Evolutionary conservation across 2,113 vertebrate genomes (phyloP), one percentile per base, ranked within the genome.

Genomic region (Tragelaphus buxtoni): DNA sequence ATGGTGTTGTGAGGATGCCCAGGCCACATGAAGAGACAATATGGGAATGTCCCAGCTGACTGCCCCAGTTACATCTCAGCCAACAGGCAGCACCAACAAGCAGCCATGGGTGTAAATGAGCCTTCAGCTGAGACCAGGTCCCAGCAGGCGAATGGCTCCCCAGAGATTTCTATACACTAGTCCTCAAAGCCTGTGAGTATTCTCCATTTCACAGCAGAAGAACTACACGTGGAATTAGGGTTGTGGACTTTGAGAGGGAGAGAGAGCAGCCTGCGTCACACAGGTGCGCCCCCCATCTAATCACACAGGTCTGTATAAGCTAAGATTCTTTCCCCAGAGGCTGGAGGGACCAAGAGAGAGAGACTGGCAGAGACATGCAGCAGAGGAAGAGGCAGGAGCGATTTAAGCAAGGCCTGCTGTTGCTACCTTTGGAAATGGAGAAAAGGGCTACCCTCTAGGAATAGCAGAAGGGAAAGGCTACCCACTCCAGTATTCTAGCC

Each of bases 151-250:
- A 61, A n/a, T 11, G 11, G 1, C 56, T 13, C 61, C 42, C 1
- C 30, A 5, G 49, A 32, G n/a, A 51, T 42, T 56, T 60, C 49
- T 3, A 8, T 0, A 2, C 4, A 4, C 28, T 10, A 13, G n/a
- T 61, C 74, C 72, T 72, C 14, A 16, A 56, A 56, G 13, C 14
- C 45, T 53, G 9, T 2, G 45, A 60, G 10, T 63, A 9, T 42
- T 35, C 3, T 20, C 9, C n/a, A 20, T 10, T 1, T 7, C 10
- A 3, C 0, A 42, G 32, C 20, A 42, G 30, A 53, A 81, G 49
- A 16, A 9, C 24, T 18, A 32, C 51, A 61, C 26, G 17, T 1
- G 42, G 18, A 35, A 12, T 26, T 4, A 12, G 49, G 30, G 47
- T 16, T 17, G 11, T 28, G 24, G 49, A 26, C 22, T 39, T 49